Evolutionary conservation across 2,888 invertebrate genomes (phyloP).

Genomic region (Nipponacmea schrenckii): DNA sequence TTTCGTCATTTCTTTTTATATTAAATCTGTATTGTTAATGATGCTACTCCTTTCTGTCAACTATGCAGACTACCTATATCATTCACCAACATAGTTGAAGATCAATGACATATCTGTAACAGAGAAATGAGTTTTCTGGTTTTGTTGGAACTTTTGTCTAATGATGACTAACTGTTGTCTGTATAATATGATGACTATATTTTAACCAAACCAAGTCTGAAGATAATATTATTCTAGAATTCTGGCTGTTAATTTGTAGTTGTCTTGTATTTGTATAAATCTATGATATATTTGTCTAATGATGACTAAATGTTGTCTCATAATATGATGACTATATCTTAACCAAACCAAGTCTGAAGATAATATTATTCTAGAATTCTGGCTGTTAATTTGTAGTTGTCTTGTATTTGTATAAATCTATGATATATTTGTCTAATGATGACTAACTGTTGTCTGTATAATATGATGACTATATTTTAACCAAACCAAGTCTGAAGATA

Average conservation of each 20-base stretch:
- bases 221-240: neutral
- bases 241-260: too few species aligned
- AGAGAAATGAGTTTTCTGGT: too few species aligned
- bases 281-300: neutral
- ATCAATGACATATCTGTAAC: too few species aligned
- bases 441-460: neutral
- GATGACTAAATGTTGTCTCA: neutral
- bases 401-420: too few species aligned
- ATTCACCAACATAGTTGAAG: too few species aligned
- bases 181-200: neutral
- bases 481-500: conserved; percentile 8
- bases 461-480: neutral
- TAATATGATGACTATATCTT: neutral
- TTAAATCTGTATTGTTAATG: too few species aligned
- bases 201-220: conserved; percentile 5
- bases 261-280: too few species aligned
- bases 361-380: too few species aligned
- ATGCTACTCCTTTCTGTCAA: too few species aligned
- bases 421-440: conserved; percentile 8
- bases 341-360: conserved; percentile 8
- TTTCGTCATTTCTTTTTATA: too few species aligned
- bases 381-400: too few species aligned
- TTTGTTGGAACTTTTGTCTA: neutral
- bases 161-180: neutral
- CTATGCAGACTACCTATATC: too few species aligned